phyloP scores from a whole-genome alignment of 2,113 vertebrate genomes.

The Sapayoa aenigma region DNA sequence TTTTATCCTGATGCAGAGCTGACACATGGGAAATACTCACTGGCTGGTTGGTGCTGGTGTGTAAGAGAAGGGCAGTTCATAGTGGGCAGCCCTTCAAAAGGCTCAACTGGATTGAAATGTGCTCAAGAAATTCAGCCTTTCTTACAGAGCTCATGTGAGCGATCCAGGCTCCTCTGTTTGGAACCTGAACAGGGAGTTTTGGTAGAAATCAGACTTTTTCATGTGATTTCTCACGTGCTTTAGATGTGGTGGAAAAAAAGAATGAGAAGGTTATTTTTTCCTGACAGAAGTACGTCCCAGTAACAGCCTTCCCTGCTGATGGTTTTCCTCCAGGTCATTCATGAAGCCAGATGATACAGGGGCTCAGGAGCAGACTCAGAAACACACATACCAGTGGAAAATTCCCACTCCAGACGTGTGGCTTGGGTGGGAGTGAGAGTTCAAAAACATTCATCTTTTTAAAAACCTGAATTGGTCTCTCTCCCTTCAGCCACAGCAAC shows the following conservation, averaged over 20 bases:
- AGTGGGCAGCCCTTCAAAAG: not conserved
- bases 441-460: not conserved
- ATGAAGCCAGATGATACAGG: not conserved
- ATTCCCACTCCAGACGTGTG: not conserved
- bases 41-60: not conserved
- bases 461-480: not conserved
- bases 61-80: not conserved
- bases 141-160: not conserved
- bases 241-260: not conserved
- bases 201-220: not conserved
- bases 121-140: not conserved
- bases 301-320: not conserved
- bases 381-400: not conserved
- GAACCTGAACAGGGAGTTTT: not conserved
- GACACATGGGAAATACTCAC: not conserved
- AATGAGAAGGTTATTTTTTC: not conserved
- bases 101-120: not conserved
- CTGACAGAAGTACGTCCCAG: not conserved
- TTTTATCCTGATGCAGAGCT: not conserved
- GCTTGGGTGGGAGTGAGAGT: not conserved
- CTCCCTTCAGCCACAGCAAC: fast-evolving
- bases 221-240: not conserved
- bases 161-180: not conserved
- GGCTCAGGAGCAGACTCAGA: not conserved
- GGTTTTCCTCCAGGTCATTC: not conserved